phyloP scores from a whole-genome alignment of 2,113 vertebrate genomes.

The Bufo bufo region DNA sequence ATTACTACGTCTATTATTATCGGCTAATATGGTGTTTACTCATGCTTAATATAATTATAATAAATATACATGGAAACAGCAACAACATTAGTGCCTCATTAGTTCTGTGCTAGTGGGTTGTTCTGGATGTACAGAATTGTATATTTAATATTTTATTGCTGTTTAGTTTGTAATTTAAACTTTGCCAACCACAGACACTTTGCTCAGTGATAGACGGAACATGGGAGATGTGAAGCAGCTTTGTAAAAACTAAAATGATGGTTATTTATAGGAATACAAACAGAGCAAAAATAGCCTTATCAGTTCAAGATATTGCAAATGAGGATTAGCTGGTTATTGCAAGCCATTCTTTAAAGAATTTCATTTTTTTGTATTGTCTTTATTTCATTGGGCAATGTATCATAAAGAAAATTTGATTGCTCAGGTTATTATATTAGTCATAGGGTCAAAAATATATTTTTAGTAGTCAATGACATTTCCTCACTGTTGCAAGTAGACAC shows the following conservation, averaged over 20 bases:
- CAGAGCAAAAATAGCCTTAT: neutral
- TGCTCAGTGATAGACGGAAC: neutral
- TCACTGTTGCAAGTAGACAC: neutral
- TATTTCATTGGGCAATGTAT: neutral
- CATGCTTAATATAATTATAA: too few species aligned
- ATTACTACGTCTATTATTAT: too few species aligned
- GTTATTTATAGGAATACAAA: neutral
- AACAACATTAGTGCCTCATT: too few species aligned
- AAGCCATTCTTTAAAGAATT: too few species aligned
- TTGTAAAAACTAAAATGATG: neutral
- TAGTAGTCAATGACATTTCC: neutral
- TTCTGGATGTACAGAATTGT: neutral
- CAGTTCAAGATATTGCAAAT: neutral
- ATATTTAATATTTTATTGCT: neutral
- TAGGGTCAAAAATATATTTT: neutral
- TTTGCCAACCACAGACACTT: neutral
- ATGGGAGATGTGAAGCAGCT: neutral
- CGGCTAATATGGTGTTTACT: too few species aligned
- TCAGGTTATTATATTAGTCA: too few species aligned
- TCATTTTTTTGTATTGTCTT: neutral
- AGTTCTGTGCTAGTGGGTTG: neutral
- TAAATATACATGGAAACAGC: too few species aligned
- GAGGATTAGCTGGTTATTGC: neutral
- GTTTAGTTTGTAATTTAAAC: neutral
- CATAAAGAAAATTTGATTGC: too few species aligned